Evolutionary conservation across 1,140 invertebrate species (phyloP).

Genomic region (Nautilus pompilius): DNA sequence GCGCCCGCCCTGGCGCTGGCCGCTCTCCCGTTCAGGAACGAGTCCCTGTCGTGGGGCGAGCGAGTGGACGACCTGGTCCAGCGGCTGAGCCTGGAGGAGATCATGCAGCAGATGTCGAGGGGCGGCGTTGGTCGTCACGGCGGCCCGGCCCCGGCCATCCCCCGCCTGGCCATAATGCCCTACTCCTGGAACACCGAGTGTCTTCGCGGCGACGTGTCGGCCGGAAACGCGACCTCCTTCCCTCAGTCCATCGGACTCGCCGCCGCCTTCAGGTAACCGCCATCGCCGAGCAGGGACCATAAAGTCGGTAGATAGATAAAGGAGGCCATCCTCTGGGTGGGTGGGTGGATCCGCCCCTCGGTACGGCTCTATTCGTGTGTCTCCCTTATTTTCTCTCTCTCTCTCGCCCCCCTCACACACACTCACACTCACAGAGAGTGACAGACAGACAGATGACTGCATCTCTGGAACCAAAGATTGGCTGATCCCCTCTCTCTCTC

Average conservation of each 20-base stretch:
- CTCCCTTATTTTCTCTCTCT: too few species aligned
- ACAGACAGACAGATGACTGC: too few species aligned
- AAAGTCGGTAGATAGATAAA: too few species aligned
- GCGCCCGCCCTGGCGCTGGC: too few species aligned
- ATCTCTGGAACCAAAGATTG: too few species aligned
- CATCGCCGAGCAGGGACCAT: too few species aligned
- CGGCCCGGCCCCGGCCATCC: slow-evolving; percentile 40
- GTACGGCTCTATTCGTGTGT: too few species aligned
- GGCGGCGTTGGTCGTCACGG: slow-evolving; percentile 39
- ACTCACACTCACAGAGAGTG: too few species aligned
- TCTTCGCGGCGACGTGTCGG: slow-evolving; percentile 33
- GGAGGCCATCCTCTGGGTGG: too few species aligned
- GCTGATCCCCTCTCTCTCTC: too few species aligned
- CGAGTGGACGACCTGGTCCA: neutral
- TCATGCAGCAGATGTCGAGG: slow-evolving; percentile 41
- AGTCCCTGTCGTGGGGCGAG: neutral
- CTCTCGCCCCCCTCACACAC: too few species aligned
- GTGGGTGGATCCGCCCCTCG: too few species aligned
- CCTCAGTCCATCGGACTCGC: neutral
- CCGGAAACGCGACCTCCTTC: neutral
- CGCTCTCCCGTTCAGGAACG: neutral
- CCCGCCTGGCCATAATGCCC: slow-evolving; percentile 39
- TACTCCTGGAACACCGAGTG: slow-evolving; percentile 51
- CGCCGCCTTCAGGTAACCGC: slow-evolving; percentile 1
- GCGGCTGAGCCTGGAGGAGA: slow-evolving; percentile 38